Base-by-base conservation (phyloP, 1,140 invertebrate genomes). In the Ceratosolen fusciceps region DNA sequence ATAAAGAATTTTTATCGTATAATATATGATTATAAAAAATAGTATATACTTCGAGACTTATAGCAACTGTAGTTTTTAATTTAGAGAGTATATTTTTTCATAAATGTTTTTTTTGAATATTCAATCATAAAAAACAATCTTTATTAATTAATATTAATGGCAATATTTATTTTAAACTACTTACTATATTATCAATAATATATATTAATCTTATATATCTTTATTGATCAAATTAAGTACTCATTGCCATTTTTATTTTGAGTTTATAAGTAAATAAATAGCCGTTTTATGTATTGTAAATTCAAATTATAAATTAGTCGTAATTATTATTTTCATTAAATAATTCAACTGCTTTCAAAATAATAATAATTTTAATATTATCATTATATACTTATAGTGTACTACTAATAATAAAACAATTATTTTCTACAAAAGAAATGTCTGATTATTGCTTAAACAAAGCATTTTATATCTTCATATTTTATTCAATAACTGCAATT, bases 201-300 rank as follows among this genome's bases (percentile, higher is more conserved):
- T 49, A 34, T 37, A 79, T 74, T 68, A 79, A 68, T 74, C 73
- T 68, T 43, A 68, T 34, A 74, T 60, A 39, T 79, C 58, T 79
- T 79, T 79, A 79, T 79, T 74, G 77, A 79, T 79, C 71, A 68
- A 68, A 43, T 68, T 47, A 65, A 68, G 58, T 31, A 31, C 24
- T 74, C 77, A 79, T 74, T 74, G 77, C 72, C 77, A 58, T 79
- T 74, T 79, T 79, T 71, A 79, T 74, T 79, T 72, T 79, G 16
- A 39, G n/a, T 21, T 65, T 43, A 62, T 34, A 43, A 67, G 54
- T 31, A n/a, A 29, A 47, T 47, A 79, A 73, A 73, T 79, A 73
- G 52, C 39, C 37, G 29, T 78, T n/a, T 72, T 71, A 71, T 34
- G 12, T 37, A 49, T 29, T 56, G 19, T 29, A 47, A 56, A 68